phyloP scores from a whole-genome alignment of 2,113 vertebrate genomes.

The Alexandromys fortis region DNA sequence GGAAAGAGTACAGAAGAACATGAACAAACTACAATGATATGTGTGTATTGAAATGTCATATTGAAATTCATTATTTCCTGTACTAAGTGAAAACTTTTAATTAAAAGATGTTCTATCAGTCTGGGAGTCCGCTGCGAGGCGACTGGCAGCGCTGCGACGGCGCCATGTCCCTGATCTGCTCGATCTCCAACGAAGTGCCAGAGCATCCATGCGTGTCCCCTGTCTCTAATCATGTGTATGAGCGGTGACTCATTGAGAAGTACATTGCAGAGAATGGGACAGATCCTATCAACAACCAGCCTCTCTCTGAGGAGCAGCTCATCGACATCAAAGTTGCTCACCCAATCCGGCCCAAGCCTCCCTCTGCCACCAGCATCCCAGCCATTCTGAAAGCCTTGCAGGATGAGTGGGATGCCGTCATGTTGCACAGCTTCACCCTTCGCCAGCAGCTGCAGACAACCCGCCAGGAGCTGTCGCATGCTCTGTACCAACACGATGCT shows the following conservation, averaged over 20 bases:
- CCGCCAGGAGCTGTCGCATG: conserved; percentile 96
- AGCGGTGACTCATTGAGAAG: conserved; percentile 96
- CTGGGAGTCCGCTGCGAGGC: too few relatives aligned
- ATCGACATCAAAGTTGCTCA: conserved; percentile 98
- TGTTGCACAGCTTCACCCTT: conserved; percentile 98
- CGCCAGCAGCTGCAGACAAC: conserved; percentile 98
- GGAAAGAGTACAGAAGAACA: too few relatives aligned
- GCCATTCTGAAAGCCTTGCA: conserved; percentile 98
- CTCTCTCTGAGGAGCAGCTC: conserved; percentile 96
- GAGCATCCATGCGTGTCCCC: conserved; percentile 98
- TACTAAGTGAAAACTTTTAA: too few relatives aligned
- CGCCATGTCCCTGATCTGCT: too few relatives aligned
- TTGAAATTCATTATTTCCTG: too few relatives aligned
- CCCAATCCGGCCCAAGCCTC: conserved; percentile 95
- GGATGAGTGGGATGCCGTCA: conserved; percentile 98
- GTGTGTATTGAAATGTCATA: too few relatives aligned
- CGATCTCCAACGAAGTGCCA: conserved; percentile 97
- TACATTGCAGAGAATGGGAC: conserved; percentile 98
- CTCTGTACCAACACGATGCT: conserved; percentile 97
- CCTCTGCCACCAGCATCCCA: conserved; percentile 96
- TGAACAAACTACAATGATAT: too few relatives aligned
- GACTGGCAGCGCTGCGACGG: too few relatives aligned
- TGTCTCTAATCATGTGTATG: conserved; percentile 97
- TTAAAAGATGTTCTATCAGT: too few relatives aligned
- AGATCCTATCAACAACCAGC: conserved; percentile 96